These are phyloP conservation scores for Kryphioiulus occultus DNA, from an alignment of 2,888 invertebrate species.

Conservation along the genomic window DNA sequence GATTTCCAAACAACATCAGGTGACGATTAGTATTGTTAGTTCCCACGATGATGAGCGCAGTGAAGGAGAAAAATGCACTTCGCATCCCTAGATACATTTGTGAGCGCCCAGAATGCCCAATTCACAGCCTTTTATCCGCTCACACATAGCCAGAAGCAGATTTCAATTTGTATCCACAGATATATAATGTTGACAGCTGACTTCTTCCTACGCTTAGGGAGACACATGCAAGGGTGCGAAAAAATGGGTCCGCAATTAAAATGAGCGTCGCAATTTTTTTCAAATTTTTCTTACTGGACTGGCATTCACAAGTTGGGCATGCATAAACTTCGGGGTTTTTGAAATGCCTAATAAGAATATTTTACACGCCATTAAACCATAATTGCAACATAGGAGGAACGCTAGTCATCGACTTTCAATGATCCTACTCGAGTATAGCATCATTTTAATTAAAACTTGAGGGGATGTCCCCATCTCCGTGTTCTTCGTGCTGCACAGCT, in stretches of 20 bases:
- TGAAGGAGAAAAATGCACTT: constrained; percentile 31
- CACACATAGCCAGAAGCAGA: constrained; percentile 13
- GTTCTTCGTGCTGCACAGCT: too few relatives aligned
- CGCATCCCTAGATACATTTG: not conserved
- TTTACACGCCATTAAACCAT: constrained; percentile 25
- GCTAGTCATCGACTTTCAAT: not conserved
- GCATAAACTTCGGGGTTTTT: too few relatives aligned
- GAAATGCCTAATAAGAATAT: constrained; percentile 6
- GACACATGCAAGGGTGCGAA: not conserved
- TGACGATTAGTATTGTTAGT: constrained; percentile 47
- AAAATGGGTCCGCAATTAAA: not conserved
- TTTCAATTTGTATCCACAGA: constrained; percentile 28
- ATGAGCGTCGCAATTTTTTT: not conserved
- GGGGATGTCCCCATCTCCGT: not conserved
- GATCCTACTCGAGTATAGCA: not conserved
- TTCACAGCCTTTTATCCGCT: constrained; percentile 30
- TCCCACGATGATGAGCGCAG: constrained; percentile 49
- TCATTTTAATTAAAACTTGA: constrained; percentile 11
- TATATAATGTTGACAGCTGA: not conserved
- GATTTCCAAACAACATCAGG: constrained; percentile 51
- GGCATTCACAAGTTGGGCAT: too few relatives aligned
- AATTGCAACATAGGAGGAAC: not conserved
- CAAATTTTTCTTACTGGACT: not conserved
- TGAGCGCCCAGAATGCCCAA: not conserved
- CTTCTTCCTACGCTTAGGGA: constrained; percentile 7